Conservation (phyloP, 2,888 invertebrate species). For the Spialia ferax region DNA sequence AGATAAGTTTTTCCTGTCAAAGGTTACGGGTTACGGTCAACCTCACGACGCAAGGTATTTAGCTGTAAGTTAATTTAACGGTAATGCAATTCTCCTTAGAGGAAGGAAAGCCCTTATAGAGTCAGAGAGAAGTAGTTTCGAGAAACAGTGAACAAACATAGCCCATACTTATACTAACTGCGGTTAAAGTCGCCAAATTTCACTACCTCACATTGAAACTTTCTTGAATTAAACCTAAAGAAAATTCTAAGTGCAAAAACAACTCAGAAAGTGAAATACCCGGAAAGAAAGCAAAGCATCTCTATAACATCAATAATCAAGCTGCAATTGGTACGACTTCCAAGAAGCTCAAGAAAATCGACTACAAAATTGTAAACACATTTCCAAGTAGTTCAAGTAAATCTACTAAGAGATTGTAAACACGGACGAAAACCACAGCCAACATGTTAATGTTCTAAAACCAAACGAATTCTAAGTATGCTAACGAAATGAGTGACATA, state of each 20-base stretch:
- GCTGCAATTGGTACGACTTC: neutral
- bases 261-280: neutral
- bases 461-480: neutral
- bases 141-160: too few species aligned
- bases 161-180: too few species aligned
- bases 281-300: neutral
- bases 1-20: conserved; percentile 1
- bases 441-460: neutral
- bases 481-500: neutral
- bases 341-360: neutral
- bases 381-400: too few species aligned
- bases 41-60: neutral
- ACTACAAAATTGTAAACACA: neutral
- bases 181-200: too few species aligned
- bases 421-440: neutral
- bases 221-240: too few species aligned
- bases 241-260: too few species aligned
- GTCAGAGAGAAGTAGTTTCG: too few species aligned
- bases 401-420: neutral
- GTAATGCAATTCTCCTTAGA: neutral
- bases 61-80: neutral
- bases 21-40: neutral
- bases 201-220: too few species aligned
- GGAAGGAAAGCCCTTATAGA: too few species aligned
- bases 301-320: neutral